Base-by-base conservation (phyloP, 2,113 vertebrate genomes). In the Sphyrna mokarran region DNA sequence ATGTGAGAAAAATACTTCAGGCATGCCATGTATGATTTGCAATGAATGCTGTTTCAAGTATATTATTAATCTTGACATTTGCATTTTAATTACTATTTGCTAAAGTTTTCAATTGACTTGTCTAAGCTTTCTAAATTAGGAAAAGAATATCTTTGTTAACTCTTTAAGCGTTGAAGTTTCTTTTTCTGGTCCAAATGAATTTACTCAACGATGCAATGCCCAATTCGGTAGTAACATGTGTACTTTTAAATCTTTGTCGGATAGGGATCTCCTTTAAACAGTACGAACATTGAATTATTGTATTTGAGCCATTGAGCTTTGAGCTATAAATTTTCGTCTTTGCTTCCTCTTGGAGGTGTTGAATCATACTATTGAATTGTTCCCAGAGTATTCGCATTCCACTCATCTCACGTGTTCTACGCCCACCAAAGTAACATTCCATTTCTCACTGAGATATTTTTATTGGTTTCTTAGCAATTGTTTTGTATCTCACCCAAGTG, bases 1-100 rank as follows among this genome's bases (percentile, higher is more conserved):
- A 72, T 95, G 11, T 95, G 69, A 95, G 68, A 72, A 54, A 95
- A 72, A 48, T 43, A 72, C 61, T 95, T 95, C 69, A 95, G 69
- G 48, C 40, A 29, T 95, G 69, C 94, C 69, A 72, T 43, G 10
- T 43, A 70, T 91, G 58, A 63, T 93, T 93, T 93, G 33, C 18
- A 63, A 93, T 66, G 66, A 54, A 95, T 70, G 40, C 40, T 94
- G 66, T 48, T 95, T 2, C 66, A 76, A 37, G 40, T 72, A 54
- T 95, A 33, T 95, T 72, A 76, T 72, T 95, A 76, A 48, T 95
- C 94, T 16, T 76, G 69, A 76, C 94, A 54, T 95, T 95, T 95
- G 94, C 68, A 95, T 95, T 95, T 95, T 72, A 95, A 95, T 95
- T 72, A 70, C 68, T 95, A 54, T 14, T 48, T 95, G 68, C 69